Base-by-base conservation (phyloP, 2,113 vertebrate species). In the Pristiophorus japonicus region DNA sequence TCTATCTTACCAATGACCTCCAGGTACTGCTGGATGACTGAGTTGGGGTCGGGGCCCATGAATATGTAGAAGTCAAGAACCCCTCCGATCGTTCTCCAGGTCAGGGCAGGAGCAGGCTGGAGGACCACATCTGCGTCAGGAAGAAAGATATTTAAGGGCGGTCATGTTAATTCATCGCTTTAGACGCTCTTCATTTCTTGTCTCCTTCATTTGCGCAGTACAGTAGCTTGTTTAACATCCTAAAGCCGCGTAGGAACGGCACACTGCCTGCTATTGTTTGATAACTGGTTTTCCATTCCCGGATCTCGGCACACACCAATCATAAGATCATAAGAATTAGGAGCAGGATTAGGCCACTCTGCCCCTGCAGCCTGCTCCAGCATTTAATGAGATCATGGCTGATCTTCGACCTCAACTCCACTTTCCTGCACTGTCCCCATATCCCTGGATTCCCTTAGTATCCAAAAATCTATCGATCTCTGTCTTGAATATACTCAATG, bases 11-110 rank as follows among this genome's bases (percentile, higher is more conserved):
- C 98, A 96, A 98, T 96, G 88, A 99, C 98, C 93, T 98, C 97
- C 96, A 98, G 96, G 96, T 99, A 99, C 96, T 99, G 97, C 90
- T 96, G 97, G 95, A 98, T 96, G 42, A 98, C 98, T 92, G 97
- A 97, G 91, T 96, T 96, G 20, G 98, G 98, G 96, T 98, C 96
- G 0, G 98, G 97, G 3, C 98, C 98, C 30, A 98, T 97, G 96
- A 99, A 99, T 91, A 99, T 70, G 34, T 99, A 99, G 65, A 99
- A 98, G 96, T 99, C 98, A 84, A 99, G 96, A 95, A 99, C 97
- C 0, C 98, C 98, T 10, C 98, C 98, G 0, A 98, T 98, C 0
- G 98, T 98, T 14, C 98, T 97, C 98, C 98, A 99, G 75, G 98
- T 99, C 95, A 99, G 96, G 2, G 97, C 98, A 0, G 98, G 98